These are phyloP conservation scores for Thecocarcelia acutangulata DNA, from an alignment of 2,888 invertebrate genomes.

Conservation along the genomic window DNA sequence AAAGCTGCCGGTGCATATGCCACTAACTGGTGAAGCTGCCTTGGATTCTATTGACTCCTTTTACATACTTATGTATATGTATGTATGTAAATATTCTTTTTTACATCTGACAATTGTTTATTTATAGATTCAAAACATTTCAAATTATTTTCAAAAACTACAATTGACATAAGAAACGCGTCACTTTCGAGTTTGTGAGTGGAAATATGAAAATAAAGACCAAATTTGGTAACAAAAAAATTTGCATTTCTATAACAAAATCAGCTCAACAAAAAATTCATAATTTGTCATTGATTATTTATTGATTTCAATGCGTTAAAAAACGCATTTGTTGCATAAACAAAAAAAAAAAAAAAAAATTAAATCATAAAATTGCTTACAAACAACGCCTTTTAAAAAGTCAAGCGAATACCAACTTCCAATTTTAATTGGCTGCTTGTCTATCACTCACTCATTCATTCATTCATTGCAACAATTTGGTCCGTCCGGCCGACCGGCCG, in stretches of 20 bases:
- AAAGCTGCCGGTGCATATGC: too few relatives aligned
- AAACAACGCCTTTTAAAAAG: background rate
- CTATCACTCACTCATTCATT: constrained; percentile 1
- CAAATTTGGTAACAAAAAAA: background rate
- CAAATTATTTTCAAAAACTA: too few relatives aligned
- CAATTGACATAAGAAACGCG: too few relatives aligned
- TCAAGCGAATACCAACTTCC: background rate
- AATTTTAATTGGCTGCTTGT: constrained; percentile 10
- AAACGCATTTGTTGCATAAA: constrained; percentile 25
- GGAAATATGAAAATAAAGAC: too few relatives aligned
- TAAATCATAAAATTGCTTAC: background rate
- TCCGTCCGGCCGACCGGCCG: background rate
- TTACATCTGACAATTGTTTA: too few relatives aligned
- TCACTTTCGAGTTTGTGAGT: background rate
- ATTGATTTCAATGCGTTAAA: constrained; percentile 40
- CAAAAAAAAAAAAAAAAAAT: background rate
- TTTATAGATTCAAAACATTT: too few relatives aligned
- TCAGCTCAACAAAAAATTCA: background rate
- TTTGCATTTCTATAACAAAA: constrained; percentile 29
- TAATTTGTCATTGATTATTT: constrained; percentile 41
- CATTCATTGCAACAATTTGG: too few relatives aligned
- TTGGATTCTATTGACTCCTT: too few relatives aligned
- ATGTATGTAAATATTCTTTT: too few relatives aligned
- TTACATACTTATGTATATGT: too few relatives aligned
- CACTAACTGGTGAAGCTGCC: too few relatives aligned